Percentiles rank a stretch among this genome's conserved stretches.
Conservation (phyloP, 2,888 invertebrate genomes). For the Caenorhabditis sp. region DNA sequence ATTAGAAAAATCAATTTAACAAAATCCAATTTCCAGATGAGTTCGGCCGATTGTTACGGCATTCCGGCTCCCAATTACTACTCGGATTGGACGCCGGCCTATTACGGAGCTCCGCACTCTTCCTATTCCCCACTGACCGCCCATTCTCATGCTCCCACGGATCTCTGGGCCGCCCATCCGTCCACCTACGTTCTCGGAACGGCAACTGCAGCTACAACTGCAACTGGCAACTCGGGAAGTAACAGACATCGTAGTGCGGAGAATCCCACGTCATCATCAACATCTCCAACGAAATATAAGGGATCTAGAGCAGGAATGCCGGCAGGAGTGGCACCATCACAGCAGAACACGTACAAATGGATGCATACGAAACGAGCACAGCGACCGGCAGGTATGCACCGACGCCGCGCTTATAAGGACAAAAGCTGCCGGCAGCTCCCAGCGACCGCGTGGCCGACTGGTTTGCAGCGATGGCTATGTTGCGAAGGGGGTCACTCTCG, state of each 20-base stretch:
- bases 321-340: slow-evolving; percentile 37
- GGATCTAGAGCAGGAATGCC: slow-evolving; percentile 16
- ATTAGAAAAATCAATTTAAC: too few species aligned
- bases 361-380: slow-evolving; percentile 81
- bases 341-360: slow-evolving; percentile 79
- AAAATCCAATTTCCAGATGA: slow-evolving; percentile 55
- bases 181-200: slow-evolving; percentile 35
- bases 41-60: slow-evolving; percentile 69
- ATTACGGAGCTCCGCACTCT: slow-evolving; percentile 31
- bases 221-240: neutral
- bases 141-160: slow-evolving; percentile 22
- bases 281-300: neutral
- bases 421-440: too few species aligned
- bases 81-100: slow-evolving; percentile 65
- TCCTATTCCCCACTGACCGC: slow-evolving; percentile 56
- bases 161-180: slow-evolving; percentile 44
- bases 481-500: too few species aligned
- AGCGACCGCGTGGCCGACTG: too few species aligned
- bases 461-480: too few species aligned
- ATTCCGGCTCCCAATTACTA: slow-evolving; percentile 62
- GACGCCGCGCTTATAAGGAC: too few species aligned
- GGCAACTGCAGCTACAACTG: neutral
- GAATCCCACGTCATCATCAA: neutral
- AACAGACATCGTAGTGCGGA: too few species aligned
- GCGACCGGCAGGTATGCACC: slow-evolving; percentile 76